Evolutionary conservation across 2,113 vertebrate species (phyloP).

Genomic region (Heloderma charlesbogerti): DNA sequence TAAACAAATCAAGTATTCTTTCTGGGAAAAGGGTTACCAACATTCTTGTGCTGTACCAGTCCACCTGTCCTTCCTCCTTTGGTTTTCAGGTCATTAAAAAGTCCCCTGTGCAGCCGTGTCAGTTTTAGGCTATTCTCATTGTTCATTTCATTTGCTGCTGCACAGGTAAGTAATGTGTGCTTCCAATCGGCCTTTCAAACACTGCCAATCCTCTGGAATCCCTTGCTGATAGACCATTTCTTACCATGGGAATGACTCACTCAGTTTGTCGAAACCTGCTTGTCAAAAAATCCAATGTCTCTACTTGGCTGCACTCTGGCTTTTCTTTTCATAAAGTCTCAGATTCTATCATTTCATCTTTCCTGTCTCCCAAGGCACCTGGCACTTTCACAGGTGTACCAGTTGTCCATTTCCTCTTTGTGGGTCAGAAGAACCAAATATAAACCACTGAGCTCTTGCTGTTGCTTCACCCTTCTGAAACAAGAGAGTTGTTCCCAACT

Average conservation of each 20-base stretch:
- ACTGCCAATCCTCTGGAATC: not conserved
- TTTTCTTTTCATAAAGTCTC: constrained; percentile 11
- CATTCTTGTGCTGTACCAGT: not conserved
- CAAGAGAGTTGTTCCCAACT: not conserved
- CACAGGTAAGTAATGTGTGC: constrained; percentile 1
- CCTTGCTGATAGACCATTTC: not conserved
- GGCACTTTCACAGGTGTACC: not conserved
- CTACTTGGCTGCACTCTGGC: constrained; percentile 3
- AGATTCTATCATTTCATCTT: constrained; percentile 32
- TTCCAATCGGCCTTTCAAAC: not conserved
- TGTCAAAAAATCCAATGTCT: constrained; percentile 20
- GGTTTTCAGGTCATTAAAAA: constrained; percentile 13
- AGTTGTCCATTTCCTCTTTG: constrained; percentile 18
- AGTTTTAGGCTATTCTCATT: not conserved
- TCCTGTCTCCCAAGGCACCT: constrained; percentile 23
- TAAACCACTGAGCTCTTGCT: not conserved
- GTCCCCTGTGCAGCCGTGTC: constrained; percentile 8
- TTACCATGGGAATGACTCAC: not conserved
- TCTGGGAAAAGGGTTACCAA: not conserved
- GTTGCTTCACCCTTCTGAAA: constrained; percentile 10
- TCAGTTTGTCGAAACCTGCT: constrained; percentile 15
- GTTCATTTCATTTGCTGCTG: not conserved
- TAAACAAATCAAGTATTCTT: not conserved
- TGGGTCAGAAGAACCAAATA: constrained; percentile 12
- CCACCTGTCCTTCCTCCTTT: constrained; percentile 18